Percentiles rank a stretch among this genome's conserved stretches.
phyloP scores from a whole-genome alignment of 2,797 vertebrate species.

The Corythornis leucogaster region DNA sequence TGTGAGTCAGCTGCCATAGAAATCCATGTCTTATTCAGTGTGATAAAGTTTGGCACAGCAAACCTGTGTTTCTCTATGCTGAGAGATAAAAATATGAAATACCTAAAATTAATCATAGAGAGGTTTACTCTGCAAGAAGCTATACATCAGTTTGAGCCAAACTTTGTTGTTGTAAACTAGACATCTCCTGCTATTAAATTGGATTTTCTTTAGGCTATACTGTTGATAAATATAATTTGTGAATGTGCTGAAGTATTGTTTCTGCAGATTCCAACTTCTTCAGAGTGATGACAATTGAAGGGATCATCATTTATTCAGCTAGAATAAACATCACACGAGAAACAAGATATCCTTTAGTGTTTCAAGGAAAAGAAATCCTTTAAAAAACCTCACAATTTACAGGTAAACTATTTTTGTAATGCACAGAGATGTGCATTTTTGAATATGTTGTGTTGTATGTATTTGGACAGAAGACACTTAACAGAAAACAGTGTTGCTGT shows the following conservation, averaged over 20 bases:
- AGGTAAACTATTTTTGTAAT: background rate
- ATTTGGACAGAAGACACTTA: background rate
- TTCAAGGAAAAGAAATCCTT: background rate
- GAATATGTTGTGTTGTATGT: background rate
- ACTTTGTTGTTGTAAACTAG: background rate
- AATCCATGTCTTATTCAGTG: background rate
- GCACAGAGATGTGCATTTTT: background rate
- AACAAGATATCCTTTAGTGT: background rate
- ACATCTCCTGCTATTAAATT: background rate
- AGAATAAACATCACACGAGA: background rate
- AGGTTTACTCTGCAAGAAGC: background rate
- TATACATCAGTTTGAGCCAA: background rate
- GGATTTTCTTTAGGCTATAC: background rate
- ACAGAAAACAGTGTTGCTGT: background rate
- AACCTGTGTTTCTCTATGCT: background rate
- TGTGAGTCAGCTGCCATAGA: background rate
- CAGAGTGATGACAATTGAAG: background rate
- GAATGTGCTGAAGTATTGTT: background rate
- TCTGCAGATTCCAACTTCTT: background rate
- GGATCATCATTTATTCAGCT: background rate
- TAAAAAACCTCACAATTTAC: accelerated
- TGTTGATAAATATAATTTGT: background rate
- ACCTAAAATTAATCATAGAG: background rate
- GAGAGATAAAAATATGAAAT: background rate
- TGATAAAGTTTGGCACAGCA: background rate